Base-by-base conservation (phyloP, 2,888 invertebrate species). In the Tenodera sinensis region DNA sequence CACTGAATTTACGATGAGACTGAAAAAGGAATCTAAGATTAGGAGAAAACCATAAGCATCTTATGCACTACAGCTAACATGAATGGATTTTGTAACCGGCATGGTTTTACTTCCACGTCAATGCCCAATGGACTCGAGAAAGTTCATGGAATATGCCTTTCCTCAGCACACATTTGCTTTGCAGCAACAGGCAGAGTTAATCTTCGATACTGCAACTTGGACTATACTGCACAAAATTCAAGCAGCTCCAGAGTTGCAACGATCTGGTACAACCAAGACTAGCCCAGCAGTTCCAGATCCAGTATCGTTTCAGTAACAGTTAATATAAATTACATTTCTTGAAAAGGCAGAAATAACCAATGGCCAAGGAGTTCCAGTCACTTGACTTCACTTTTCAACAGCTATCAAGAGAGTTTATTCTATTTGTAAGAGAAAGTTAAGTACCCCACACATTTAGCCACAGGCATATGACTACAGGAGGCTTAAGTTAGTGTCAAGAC, bases 1-100 rank as follows among this genome's bases (percentile, higher is more conserved):
- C 99, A 93, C 99, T 99, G 94, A 99, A 99, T 94, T 99, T 99
- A 93, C 99, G 97, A 95, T 99, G 99, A 95, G 99, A 99, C 99
- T 99, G 94, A 91, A 96, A 94, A 91, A 89, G 88, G 89, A 90
- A 88, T 28, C 71, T 54, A 54, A 71, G 54, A 42, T 1, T 12
- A 42, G 1, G 12, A 2, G 12, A 9, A 42, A 42, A 12, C 42
- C 12, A 3, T 42, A 42, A 34, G 34, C 9, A 42, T 1, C 9
- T 1, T 6, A 9, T 42, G 6, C 12, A 42, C 42, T 42, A 12
- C 9, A 1, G 42, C 2, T 1, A 1, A 2, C 42, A 20, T 54
- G 2, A 15, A 9, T 83, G 8, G 15, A 0, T 27, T 9, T 34
- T 91, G 91, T 91, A 88, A 83, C 42, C 87, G 86, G 89, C 91